Evolutionary conservation across 30 jellyfish, hydroid and myxozoan genomes (phyloP), one percentile per base, ranked within the genome.

Genomic region (Cassiopea xamachana): DNA sequence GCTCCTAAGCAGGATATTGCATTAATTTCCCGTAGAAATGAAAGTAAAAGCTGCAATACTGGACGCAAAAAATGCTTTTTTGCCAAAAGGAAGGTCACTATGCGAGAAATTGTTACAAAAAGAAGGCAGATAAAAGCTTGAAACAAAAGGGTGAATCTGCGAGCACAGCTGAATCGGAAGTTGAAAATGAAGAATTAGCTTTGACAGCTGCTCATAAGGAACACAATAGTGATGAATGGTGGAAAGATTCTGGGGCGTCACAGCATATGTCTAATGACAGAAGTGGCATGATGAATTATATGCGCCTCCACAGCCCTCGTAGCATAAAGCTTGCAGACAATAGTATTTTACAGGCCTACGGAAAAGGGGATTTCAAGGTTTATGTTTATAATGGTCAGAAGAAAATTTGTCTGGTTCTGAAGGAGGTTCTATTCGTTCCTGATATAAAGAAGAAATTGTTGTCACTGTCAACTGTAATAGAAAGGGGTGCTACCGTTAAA

Each of bases 161-260:
- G 2, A 47, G 46, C 51, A 70, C 18, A 73, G 75, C 16, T 50
- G 58, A 69, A 69, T n/a, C 77, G 58, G 60, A 19, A 58, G 48
- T 14, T 61, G 90, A 48, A 77, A 13, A 3, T 15, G 89, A 44
- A 81, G 50, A 81, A 78, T 9, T 7, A 2, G 48, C 16, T 39
- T 7, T 68, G 55, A 68, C 19, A 64, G 27, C 43, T 64, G 74
- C 12, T 17, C 6, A 9, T 64, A 64, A 2, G 6, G 27, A 64
- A 13, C 19, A 27, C 43, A 64, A 7, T 5, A 64, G 60, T 2
- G 44, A 82, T 47, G 74, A 82, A 17, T 60, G 90, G 90, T 82
- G 90, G 90, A 82, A 59, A 12, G 90, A 82, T 18, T 82, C 90
- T 82, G 90, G 90, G 19, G 90, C 90, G 18, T 60, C 90, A 5